These are phyloP conservation scores for Eriocheir sinensis DNA, from an alignment of 1,140 invertebrate species.

Conservation along the genomic window DNA sequence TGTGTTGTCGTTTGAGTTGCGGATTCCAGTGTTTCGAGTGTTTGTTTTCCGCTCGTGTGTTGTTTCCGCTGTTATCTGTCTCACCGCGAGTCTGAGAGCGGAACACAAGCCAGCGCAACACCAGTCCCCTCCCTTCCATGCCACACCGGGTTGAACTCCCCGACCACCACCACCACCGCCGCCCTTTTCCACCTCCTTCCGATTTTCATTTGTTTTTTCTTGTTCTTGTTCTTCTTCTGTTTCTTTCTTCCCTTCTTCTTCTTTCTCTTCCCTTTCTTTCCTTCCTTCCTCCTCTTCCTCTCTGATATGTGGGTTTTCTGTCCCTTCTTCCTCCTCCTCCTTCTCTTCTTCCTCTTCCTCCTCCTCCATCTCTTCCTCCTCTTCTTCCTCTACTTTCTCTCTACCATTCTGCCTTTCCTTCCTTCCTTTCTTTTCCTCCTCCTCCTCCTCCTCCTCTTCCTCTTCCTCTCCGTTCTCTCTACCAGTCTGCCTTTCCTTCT, in stretches of 20 bases:
- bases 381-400: neutral
- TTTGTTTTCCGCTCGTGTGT: neutral
- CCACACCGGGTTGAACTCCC: neutral
- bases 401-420: too few relatives aligned
- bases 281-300: neutral
- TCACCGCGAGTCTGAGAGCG: conserved; percentile 79
- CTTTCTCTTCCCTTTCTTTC: neutral
- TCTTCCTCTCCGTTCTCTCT: too few relatives aligned
- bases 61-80: neutral
- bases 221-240: neutral
- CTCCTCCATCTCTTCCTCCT: neutral
- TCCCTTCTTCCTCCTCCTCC: neutral
- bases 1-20: neutral
- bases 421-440: too few relatives aligned
- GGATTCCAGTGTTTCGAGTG: neutral
- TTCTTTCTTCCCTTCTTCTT: neutral
- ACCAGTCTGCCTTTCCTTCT: too few relatives aligned
- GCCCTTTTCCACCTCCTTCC: neutral
- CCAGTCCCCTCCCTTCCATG: neutral
- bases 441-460: too few relatives aligned
- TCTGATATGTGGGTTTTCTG: neutral
- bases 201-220: neutral
- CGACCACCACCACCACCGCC: neutral
- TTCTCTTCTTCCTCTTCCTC: neutral
- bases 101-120: conserved; percentile 79